Evolutionary conservation across 1,140 invertebrate genomes (phyloP), one percentile per base, ranked within the genome.

Genomic region (Zaprionus kolodkinae): DNA sequence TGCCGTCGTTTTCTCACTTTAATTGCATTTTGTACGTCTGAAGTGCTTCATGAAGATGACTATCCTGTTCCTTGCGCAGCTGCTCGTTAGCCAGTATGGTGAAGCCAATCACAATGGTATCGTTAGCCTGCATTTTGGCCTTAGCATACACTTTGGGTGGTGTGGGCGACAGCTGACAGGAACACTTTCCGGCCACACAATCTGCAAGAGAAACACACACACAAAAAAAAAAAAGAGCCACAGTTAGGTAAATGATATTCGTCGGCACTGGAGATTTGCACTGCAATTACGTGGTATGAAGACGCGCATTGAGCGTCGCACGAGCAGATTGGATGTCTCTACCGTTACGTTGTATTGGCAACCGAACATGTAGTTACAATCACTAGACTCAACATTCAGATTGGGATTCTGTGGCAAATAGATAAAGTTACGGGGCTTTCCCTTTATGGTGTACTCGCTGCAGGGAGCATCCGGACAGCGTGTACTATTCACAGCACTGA

Each of bases 281-380:
- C 0, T 10, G 6, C 25, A 72, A 78, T 30, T 63, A 92, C 91
- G 80, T 67, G 91, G 91, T 50, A 92, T 70, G 11, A 64, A 73
- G 3, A 92, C 63, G 0, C 61, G 70, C 27, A 71, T 64, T 1
- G 74, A 77, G 11, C 80, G 69, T 6, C 81, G 77, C 0, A 86
- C 72, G 7, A 72, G 54, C 4, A 78, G 67, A 56, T 92, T 92
- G 0, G 91, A 86, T 1, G 87, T 91, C 59, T 92, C 91, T 72
- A 92, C 91, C 1, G 78, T 86, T 0, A 92, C 72, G 12, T 82
- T 78, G 52, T 92, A 92, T 35, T 83, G 76, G 27, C 91, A 92
- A 2, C 81, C 90, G 15, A 91, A 91, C 86, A 91, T 91, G 30
- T 88, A 91, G 50, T 80, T 91, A 60, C 90, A 91, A 10, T 91